Conservation (phyloP, 2,113 vertebrate genomes). For the Helogale parvula region DNA sequence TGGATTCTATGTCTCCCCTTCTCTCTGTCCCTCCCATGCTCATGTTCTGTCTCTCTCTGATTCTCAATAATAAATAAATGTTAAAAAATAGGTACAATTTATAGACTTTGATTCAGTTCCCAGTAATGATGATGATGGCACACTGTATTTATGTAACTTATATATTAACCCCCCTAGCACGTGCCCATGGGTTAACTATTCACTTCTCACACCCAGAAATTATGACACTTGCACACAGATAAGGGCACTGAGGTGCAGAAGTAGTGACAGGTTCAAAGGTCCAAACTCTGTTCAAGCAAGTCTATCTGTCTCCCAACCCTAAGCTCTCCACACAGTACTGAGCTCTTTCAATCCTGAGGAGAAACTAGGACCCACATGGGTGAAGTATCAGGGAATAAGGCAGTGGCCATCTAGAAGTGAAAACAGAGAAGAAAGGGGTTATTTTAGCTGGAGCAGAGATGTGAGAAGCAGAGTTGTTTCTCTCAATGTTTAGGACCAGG, state of each 20-base stretch:
- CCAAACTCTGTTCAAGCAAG: neutral
- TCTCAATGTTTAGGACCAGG: neutral
- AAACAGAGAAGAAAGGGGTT: neutral
- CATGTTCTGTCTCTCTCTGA: too few species aligned
- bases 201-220: neutral
- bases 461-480: neutral
- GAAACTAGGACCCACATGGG: neutral
- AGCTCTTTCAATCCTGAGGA: neutral
- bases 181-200: neutral
- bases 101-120: neutral
- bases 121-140: neutral
- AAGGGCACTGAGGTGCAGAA: neutral
- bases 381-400: neutral
- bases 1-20: too few species aligned
- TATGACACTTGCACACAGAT: neutral
- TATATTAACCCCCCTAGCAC: too few species aligned
- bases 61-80: too few species aligned
- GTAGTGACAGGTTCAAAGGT: neutral
- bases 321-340: accelerated
- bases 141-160: neutral
- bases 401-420: neutral
- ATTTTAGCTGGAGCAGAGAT: neutral
- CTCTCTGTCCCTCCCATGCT: too few species aligned
- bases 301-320: neutral
- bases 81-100: neutral